Conservation (phyloP, 2,797 vertebrate genomes). For the Chloroceryle inda region DNA sequence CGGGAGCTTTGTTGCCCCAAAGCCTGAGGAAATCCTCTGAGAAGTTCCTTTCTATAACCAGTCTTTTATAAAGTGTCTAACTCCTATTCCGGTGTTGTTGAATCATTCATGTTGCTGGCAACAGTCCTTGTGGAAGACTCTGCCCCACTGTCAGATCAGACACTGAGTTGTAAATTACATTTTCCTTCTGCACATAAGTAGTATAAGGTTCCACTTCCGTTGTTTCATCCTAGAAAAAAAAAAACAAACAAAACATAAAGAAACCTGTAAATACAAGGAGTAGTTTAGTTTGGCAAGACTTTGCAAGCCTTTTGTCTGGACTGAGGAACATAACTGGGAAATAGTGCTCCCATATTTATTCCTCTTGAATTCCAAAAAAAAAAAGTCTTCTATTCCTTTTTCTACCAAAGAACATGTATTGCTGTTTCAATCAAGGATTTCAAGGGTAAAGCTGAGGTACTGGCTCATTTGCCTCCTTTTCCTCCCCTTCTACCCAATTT, state of each 20-base stretch:
- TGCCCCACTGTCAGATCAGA: conserved; percentile 42
- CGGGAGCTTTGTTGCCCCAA: background rate
- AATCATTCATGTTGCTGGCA: background rate
- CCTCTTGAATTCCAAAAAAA: background rate
- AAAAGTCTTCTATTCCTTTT: background rate
- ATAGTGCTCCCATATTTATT: background rate
- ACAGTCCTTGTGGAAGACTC: background rate
- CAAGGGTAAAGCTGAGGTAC: background rate
- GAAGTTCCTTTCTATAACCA: background rate
- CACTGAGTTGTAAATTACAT: conserved; percentile 77
- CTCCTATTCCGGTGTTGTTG: background rate
- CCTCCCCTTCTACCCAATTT: background rate
- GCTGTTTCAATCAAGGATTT: background rate
- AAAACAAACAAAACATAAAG: background rate
- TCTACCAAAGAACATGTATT: background rate
- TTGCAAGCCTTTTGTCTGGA: background rate
- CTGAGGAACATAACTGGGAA: background rate
- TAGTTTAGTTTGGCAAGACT: background rate
- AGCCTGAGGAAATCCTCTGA: background rate
- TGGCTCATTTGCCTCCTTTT: background rate
- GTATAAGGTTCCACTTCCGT: conserved; percentile 80
- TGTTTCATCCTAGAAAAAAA: conserved; percentile 73
- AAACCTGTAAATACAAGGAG: background rate
- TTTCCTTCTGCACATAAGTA: conserved; percentile 79
- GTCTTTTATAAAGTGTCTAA: background rate